These are phyloP conservation scores for Drosophila insularis DNA, from an alignment of 1,140 invertebrate species.

Conservation along the genomic window DNA sequence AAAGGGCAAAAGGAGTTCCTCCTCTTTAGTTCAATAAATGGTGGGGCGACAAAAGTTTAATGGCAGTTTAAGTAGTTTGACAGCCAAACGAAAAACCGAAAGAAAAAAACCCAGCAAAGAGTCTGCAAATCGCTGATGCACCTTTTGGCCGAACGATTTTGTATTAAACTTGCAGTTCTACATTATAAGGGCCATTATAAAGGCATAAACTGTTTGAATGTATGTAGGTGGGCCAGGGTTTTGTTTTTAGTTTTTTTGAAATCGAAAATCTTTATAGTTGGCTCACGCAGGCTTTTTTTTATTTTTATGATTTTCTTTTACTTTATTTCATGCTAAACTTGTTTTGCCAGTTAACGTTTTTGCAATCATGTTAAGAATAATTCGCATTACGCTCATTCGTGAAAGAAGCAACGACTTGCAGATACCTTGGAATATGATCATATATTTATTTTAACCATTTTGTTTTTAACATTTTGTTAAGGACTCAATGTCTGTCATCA, in stretches of 20 bases:
- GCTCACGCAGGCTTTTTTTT: slow-evolving; percentile 54
- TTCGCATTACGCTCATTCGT: slow-evolving; percentile 48
- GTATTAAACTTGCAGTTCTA: too few species aligned
- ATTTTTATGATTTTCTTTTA: neutral
- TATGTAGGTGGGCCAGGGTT: neutral
- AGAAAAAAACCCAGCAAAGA: neutral
- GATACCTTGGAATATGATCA: neutral
- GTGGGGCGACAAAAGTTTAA: slow-evolving; percentile 75
- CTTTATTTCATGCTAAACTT: slow-evolving; percentile 37
- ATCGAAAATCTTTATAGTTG: slow-evolving; percentile 51
- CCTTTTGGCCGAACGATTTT: neutral
- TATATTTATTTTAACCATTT: too few species aligned
- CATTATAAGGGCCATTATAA: too few species aligned
- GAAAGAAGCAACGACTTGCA: slow-evolving; percentile 36
- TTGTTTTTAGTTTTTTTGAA: slow-evolving; percentile 7
- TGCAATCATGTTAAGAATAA: slow-evolving; percentile 31
- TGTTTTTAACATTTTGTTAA: too few species aligned
- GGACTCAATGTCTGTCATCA: too few species aligned
- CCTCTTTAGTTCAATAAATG: slow-evolving; percentile 39
- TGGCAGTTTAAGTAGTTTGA: slow-evolving; percentile 82
- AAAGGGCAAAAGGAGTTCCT: slow-evolving; percentile 30
- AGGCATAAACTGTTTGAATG: neutral
- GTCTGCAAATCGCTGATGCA: slow-evolving; percentile 26
- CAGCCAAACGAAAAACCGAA: slow-evolving; percentile 17
- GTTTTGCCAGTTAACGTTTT: neutral